Base-by-base conservation (phyloP, 2,797 vertebrate genomes). In the Sitta carolinensis region DNA sequence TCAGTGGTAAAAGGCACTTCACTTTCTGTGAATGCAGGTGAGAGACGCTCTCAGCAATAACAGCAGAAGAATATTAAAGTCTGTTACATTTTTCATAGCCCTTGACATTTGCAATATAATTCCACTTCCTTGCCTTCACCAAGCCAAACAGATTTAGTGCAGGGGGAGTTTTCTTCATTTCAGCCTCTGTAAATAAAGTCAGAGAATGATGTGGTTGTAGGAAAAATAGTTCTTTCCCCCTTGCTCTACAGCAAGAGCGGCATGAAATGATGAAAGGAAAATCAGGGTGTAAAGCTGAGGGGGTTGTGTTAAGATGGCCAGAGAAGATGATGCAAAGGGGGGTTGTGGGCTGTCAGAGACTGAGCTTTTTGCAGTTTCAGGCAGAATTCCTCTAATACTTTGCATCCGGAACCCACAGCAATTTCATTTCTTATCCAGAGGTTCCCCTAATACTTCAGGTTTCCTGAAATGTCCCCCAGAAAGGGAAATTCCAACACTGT, bases 11-110 rank as follows among this genome's bases (percentile, higher is more conserved):
- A 95, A 96, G 78, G 88, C 94, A 82, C 86, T 95, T 93, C 48
- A 45, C 79, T 92, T 81, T 52, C 73, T 76, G 42, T 80, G 84
- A 77, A 48, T 34, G 52, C 94, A 97, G 90, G 95, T 96, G 90
- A 96, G 92, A 95, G 88, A 90, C 22, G 3, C 86, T 87, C 73
- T 76, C 67, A 74, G 94, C 84, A 88, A 87, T 96, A 94, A 92
- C 74, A 89, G 92, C 88, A 90, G 70, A 88, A 96, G 89, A 93
- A 92, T 94, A 91, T 95, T 95, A 90, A 96, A 94, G 86, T 87
- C 84, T 95, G 52, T 82, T 95, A 93, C 95, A 97, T 96, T 96
- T 97, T 96, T 97, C 90, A 96, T 95, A 92, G 64, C 81, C 84
- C 57, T 80, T 96, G 96, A 94, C 94, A 95, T 95, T 89, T 92